phyloP scores from a whole-genome alignment of 2,113 vertebrate genomes.

The Laticauda colubrina region DNA sequence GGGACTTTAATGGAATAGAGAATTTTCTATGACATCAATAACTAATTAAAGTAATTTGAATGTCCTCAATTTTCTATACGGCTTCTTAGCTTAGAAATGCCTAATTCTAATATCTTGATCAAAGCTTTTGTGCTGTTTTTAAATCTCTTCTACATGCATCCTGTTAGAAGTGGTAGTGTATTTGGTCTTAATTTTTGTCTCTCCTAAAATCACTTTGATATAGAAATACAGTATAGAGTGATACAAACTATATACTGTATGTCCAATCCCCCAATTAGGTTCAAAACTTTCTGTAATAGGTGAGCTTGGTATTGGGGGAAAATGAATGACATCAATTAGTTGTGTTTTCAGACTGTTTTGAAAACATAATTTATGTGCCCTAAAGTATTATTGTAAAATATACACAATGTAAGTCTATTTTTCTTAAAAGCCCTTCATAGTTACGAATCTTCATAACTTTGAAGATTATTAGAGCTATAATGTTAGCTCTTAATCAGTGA shows the following conservation, averaged over 20 bases:
- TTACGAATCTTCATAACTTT: background rate
- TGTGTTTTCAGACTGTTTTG: background rate
- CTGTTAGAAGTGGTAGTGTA: background rate
- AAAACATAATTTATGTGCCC: constrained; percentile 13
- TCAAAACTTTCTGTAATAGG: background rate
- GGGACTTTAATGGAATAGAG: background rate
- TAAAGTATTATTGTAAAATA: background rate
- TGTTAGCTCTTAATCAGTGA: background rate
- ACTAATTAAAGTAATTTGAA: background rate
- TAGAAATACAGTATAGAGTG: background rate
- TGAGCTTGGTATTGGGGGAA: background rate
- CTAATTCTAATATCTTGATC: background rate
- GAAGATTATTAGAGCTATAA: background rate
- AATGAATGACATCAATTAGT: background rate
- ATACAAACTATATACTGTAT: background rate
- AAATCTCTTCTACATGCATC: background rate
- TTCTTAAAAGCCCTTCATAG: background rate
- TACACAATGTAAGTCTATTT: constrained; percentile 4
- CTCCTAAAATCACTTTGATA: background rate
- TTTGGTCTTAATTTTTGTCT: background rate
- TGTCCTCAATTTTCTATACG: background rate
- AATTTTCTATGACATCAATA: background rate
- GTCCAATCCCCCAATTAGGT: background rate
- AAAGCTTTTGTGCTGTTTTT: background rate
- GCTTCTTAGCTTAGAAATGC: background rate